These are phyloP conservation scores for Heliconius ethilla DNA, from an alignment of 2,888 invertebrate species.

Conservation along the genomic window DNA sequence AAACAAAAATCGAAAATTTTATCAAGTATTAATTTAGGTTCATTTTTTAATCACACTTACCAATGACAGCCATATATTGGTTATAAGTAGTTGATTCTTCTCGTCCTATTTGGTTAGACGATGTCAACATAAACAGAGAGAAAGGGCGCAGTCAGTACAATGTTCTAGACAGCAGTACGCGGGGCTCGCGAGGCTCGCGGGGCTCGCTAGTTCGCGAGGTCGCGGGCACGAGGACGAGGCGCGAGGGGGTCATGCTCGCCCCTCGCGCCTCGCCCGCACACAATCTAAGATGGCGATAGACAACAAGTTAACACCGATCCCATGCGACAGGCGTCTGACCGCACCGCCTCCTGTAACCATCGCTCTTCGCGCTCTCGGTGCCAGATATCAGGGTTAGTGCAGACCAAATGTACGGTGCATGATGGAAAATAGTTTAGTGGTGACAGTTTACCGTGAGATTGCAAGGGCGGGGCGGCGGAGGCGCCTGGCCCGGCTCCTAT, in stretches of 20 bases:
- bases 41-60: conserved; percentile 87
- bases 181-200: conserved; percentile 60
- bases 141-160: conserved; percentile 82
- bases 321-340: conserved; percentile 76
- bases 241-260: conserved; percentile 63
- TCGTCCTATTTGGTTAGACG: conserved; percentile 91
- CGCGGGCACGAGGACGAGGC: conserved; percentile 53
- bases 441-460: conserved; percentile 48
- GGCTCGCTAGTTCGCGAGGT: conserved; percentile 51
- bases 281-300: conserved; percentile 70
- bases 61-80: conserved; percentile 97
- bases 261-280: conserved; percentile 69
- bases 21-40: conserved; percentile 79
- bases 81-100: conserved; percentile 97
- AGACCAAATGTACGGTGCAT: conserved; percentile 50
- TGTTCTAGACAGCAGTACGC: conserved; percentile 73
- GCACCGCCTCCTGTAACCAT: conserved; percentile 70
- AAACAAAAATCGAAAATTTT: conserved; percentile 73
- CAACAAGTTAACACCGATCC: conserved; percentile 78
- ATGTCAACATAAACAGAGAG: conserved; percentile 87
- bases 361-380: conserved; percentile 43
- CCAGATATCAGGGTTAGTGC: conserved; percentile 39
- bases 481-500: conserved; percentile 77
- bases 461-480: conserved; percentile 68
- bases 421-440: conserved; percentile 43